Percentiles rank a stretch among this genome's conserved stretches.
Conservation (phyloP, 1,140 invertebrate species). For the Drosophila arawakana region DNA sequence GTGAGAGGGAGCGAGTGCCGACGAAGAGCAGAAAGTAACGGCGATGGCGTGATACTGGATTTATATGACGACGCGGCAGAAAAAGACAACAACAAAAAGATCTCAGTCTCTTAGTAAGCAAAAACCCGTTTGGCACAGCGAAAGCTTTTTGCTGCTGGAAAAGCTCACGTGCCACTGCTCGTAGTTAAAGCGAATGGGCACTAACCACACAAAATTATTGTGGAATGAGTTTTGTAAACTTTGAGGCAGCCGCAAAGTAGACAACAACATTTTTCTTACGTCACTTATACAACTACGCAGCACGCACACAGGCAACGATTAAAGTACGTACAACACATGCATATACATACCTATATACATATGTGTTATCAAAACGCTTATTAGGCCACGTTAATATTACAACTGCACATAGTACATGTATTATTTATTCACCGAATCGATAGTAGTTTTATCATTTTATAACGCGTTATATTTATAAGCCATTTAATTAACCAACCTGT, state of each 20-base stretch:
- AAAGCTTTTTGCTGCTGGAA: constrained; percentile 65
- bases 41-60: constrained; percentile 62
- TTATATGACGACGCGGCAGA: constrained; percentile 39
- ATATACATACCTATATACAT: neutral
- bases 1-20: constrained; percentile 20
- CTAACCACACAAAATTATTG: neutral
- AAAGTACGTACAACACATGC: too few relatives aligned
- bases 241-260: constrained; percentile 38
- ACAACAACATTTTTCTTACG: constrained; percentile 26
- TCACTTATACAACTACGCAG: constrained; percentile 33
- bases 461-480: constrained; percentile 2
- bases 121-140: constrained; percentile 64
- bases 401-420: neutral
- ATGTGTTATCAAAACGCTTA: neutral
- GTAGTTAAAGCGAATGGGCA: neutral
- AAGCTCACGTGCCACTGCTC: constrained; percentile 37
- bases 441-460: constrained; percentile 28
- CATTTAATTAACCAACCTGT: constrained; percentile 20
- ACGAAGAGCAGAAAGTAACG: constrained; percentile 63
- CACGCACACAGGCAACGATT: constrained; percentile 1
- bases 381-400: neutral
- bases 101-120: constrained; percentile 41
- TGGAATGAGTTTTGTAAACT: constrained; percentile 9
- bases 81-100: constrained; percentile 37
- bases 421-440: constrained; percentile 18